Evolutionary conservation across 2,888 invertebrate species (phyloP), one percentile per base, ranked within the genome.

Genomic region (Hoplodrina ambigua): DNA sequence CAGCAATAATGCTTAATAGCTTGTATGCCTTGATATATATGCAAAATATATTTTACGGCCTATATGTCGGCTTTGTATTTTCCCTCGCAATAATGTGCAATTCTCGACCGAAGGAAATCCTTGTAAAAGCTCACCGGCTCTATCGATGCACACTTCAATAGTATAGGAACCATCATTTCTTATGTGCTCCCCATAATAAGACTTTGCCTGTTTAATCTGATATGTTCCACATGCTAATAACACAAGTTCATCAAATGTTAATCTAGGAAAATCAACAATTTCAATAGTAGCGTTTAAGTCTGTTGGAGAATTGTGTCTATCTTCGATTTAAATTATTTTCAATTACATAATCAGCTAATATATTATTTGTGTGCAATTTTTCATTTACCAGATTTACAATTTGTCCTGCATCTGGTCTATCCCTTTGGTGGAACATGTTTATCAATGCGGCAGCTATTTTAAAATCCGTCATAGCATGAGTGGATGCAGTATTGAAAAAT

Each of bases 181-280:
- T 25, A 25, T 25, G 25, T 25, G 25, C 25, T 25, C 25, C 25
- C 25, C 25, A 25, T 25, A 25, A 25, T 25, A 25, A 2, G 25
- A 25, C 25, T 25, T 25, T 2, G 25, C 25, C 25, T 25, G 25
- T 25, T 25, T 25, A 25, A 25, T 25, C 33, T 33, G 33, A 33
- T 33, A 33, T 5, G 33, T 33, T 33, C 33, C 33, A 33, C 33
- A 33, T 33, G 33, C 33, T 33, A 33, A 33, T 33, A 33, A 33
- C 20, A 53, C 66, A 60, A 50, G 69, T 33, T 46, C 33, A 33
- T 33, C 33, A 33, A 33, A 33, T 33, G n/a, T 55, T 55, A 64
- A 49, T 13, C 20, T 33, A 60, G 60, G 61, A 52, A 52, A 61
- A 19, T 61, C 50, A 61, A 61, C 20, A 61, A 0, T 52, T 0